phyloP scores from a whole-genome alignment of 1,140 invertebrate genomes.

The Carcinoscorpius rotundicauda region DNA sequence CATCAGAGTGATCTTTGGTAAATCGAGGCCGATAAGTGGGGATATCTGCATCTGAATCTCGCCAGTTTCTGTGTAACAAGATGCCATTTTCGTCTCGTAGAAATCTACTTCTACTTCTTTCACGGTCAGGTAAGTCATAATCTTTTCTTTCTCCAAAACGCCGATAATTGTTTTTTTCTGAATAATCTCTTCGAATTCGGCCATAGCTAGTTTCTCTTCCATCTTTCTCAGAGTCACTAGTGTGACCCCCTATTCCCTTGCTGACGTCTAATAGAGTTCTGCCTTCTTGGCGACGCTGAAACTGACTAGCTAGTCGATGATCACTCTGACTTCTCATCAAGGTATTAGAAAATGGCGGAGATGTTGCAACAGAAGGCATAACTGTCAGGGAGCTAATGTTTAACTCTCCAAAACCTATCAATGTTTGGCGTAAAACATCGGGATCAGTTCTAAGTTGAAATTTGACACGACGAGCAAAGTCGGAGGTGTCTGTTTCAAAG shows the following conservation, averaged over 20 bases:
- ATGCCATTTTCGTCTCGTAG: background rate
- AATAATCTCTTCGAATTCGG: background rate
- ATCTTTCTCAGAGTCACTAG: background rate
- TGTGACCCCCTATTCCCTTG: background rate
- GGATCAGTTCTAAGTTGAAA: constrained; percentile 78
- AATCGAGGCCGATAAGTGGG: constrained; percentile 29
- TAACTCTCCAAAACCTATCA: constrained; percentile 68
- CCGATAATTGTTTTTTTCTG: constrained; percentile 2
- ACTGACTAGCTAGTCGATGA: constrained; percentile 76
- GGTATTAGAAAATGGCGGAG: constrained; percentile 24
- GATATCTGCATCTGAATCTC: constrained; percentile 43
- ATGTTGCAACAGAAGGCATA: constrained; percentile 4
- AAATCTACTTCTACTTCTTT: constrained; percentile 24
- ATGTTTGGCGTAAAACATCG: constrained; percentile 75
- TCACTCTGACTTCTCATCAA: constrained; percentile 88
- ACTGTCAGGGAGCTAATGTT: constrained; percentile 42
- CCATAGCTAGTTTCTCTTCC: background rate
- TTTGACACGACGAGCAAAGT: constrained; percentile 69
- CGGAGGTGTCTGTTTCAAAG: constrained; percentile 75
- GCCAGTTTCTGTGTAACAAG: background rate
- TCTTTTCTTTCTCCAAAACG: constrained; percentile 14
- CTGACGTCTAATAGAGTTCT: background rate
- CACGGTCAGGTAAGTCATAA: constrained; percentile 25
- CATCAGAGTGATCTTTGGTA: constrained; percentile 17
- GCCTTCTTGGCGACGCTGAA: constrained; percentile 36